Evolutionary conservation across 64 coral and sea anemone genomes (phyloP).

Genomic region (Cladopsammia gracilis): DNA sequence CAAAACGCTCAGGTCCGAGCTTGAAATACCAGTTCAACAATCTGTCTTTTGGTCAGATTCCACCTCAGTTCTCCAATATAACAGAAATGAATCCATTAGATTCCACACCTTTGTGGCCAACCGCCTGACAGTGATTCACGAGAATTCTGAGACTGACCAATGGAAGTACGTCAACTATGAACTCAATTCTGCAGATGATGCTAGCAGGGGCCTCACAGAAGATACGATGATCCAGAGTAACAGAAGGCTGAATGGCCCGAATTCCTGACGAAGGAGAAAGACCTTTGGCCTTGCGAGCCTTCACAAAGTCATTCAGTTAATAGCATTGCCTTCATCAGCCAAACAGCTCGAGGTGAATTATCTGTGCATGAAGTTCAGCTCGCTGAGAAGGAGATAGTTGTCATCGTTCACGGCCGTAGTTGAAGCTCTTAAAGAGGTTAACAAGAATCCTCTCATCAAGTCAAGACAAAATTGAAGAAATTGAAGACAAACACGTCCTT

Average conservation of each 20-base stretch:
- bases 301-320: neutral
- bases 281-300: conserved; percentile 6
- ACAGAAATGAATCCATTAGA: conserved; percentile 20
- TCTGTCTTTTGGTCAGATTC: conserved; percentile 64
- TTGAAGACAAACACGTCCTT: neutral
- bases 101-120: conserved; percentile 26
- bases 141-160: neutral
- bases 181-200: conserved; percentile 34
- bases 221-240: neutral
- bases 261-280: conserved; percentile 18
- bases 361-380: neutral
- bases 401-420: neutral
- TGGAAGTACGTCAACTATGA: conserved; percentile 41
- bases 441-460: neutral
- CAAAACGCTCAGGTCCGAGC: neutral
- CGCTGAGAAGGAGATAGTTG: neutral
- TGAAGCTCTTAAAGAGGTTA: neutral
- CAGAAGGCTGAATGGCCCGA: conserved; percentile 47
- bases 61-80: conserved; percentile 58
- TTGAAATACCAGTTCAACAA: conserved; percentile 7
- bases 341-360: neutral
- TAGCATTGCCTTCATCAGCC: too few relatives aligned
- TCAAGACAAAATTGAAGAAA: neutral
- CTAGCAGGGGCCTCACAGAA: conserved; percentile 39
- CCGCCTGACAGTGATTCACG: conserved; percentile 5